phyloP scores from a whole-genome alignment of 2,888 invertebrate genomes.

The Ophraella communa region DNA sequence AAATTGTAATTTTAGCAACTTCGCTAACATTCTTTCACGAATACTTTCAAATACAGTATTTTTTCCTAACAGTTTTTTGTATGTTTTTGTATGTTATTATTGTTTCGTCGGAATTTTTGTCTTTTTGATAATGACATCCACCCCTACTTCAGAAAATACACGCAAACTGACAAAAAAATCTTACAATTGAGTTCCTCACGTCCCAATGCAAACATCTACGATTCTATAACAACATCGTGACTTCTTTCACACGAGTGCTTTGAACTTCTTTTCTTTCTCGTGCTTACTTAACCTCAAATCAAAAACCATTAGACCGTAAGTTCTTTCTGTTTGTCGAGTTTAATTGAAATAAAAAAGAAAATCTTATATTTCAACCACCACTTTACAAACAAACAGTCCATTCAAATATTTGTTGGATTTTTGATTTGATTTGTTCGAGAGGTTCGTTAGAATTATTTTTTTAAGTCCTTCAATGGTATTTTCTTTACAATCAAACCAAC shows the following conservation, averaged over 20 bases:
- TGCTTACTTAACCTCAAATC: constrained; percentile 18
- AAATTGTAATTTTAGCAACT: too few species aligned
- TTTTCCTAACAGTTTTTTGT: too few species aligned
- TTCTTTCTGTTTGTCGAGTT: constrained; percentile 1
- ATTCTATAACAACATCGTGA: neutral
- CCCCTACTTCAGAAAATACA: neutral
- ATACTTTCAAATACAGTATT: too few species aligned
- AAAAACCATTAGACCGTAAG: constrained; percentile 5
- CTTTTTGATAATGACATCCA: neutral
- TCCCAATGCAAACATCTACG: neutral
- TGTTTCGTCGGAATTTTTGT: too few species aligned
- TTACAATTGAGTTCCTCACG: neutral
- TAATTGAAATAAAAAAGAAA: constrained; percentile 3
- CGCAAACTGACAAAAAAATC: neutral
- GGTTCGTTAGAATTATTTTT: constrained; percentile 29
- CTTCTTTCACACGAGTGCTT: constrained; percentile 16
- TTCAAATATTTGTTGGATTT: constrained; percentile 28
- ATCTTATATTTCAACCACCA: constrained; percentile 6
- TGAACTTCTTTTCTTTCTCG: constrained; percentile 6
- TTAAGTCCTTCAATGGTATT: constrained; percentile 25
- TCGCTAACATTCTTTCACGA: too few species aligned
- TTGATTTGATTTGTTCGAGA: neutral
- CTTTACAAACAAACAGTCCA: constrained; percentile 1
- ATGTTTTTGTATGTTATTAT: too few species aligned
- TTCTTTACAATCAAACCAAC: constrained; percentile 22